phyloP scores from a whole-genome alignment of 2,797 vertebrate genomes.

The Acomys russatus region DNA sequence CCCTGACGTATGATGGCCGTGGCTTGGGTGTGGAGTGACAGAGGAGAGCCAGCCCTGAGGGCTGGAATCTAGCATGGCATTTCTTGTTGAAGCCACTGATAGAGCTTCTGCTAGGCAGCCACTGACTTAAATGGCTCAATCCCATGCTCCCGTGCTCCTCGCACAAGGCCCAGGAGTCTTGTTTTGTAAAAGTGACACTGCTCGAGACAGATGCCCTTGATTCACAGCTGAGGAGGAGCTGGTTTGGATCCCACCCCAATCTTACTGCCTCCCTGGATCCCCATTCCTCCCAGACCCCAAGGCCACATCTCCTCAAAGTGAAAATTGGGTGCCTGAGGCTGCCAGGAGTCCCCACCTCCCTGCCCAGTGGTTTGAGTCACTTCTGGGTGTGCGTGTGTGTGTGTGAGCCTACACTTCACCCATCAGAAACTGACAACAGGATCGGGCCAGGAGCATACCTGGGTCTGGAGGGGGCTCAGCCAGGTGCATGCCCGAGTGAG shows the following conservation, averaged over 20 bases:
- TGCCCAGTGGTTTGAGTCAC: neutral
- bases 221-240: conserved; percentile 16
- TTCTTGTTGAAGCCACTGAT: neutral
- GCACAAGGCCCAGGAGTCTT: neutral
- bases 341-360: neutral
- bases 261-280: neutral
- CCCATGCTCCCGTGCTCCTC: neutral
- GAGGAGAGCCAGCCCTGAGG: neutral
- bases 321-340: conserved; percentile 25
- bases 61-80: neutral
- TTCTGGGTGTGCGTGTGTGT: neutral
- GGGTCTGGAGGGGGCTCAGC: neutral
- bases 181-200: neutral
- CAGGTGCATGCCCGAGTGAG: neutral
- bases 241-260: neutral
- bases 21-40: neutral
- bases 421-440: neutral
- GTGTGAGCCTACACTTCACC: neutral
- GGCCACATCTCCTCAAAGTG: neutral
- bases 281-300: neutral
- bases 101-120: neutral
- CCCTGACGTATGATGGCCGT: neutral
- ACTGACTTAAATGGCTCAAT: neutral
- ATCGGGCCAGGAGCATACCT: neutral
- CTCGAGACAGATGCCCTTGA: neutral